Percentiles rank a stretch among this genome's conserved stretches.
phyloP scores from a whole-genome alignment of 2,113 vertebrate genomes.

The Oryzias melastigma region DNA sequence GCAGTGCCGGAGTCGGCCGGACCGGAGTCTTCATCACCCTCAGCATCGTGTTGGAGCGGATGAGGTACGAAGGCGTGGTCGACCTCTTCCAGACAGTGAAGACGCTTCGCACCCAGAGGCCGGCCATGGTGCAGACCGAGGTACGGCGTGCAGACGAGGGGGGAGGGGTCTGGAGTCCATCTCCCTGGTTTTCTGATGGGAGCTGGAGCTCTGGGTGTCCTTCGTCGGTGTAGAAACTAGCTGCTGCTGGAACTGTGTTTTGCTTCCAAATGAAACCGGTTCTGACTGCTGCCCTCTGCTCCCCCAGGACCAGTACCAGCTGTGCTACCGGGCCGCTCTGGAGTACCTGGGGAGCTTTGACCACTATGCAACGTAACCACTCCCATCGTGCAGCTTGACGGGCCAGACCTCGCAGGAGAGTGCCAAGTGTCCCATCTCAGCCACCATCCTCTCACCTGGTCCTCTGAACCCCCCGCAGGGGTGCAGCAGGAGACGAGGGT shows the following conservation, averaged over 20 bases:
- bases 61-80: constrained; percentile 95
- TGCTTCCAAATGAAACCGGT: neutral
- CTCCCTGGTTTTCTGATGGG: too few relatives aligned
- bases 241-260: too few relatives aligned
- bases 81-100: constrained; percentile 98
- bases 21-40: constrained; percentile 95
- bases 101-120: constrained; percentile 92
- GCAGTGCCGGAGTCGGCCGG: constrained; percentile 89
- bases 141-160: constrained; percentile 52
- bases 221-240: too few relatives aligned
- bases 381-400: constrained; percentile 52
- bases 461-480: constrained; percentile 70
- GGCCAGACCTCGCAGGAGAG: constrained; percentile 76
- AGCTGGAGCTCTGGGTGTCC: too few relatives aligned
- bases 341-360: constrained; percentile 99
- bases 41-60: constrained; percentile 95
- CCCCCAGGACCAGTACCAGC: constrained; percentile 96
- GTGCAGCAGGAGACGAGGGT: constrained; percentile 61
- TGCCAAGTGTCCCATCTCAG: constrained; percentile 85
- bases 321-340: constrained; percentile 96
- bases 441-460: constrained; percentile 84
- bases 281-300: constrained; percentile 4
- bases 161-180: too few relatives aligned
- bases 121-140: constrained; percentile 98
- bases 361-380: constrained; percentile 99